Evolutionary conservation across 2,113 vertebrate genomes (phyloP).

Genomic region (Indicator maculatus): DNA sequence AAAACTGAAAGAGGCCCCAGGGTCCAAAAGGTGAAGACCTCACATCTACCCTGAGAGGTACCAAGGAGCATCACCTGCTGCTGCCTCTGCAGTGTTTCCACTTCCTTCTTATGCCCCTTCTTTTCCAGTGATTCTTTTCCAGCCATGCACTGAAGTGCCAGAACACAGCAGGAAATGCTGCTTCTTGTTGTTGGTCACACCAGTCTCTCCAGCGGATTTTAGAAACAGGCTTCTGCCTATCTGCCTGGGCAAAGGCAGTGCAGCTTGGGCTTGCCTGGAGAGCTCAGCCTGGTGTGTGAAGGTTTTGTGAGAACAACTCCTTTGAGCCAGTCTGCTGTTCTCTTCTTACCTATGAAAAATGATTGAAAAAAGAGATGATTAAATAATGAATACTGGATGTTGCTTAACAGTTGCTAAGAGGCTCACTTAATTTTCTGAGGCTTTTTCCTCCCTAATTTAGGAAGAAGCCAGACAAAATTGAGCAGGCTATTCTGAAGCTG

Average conservation of each 20-base stretch:
- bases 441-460: not conserved
- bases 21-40: not conserved
- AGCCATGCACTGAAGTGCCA: not conserved
- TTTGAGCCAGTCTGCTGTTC: not conserved
- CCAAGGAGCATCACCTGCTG: accelerated
- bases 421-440: conserved; percentile 15
- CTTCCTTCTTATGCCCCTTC: not conserved
- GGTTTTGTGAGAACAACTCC: not conserved
- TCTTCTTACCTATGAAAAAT: not conserved
- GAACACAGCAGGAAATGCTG: not conserved
- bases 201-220: not conserved
- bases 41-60: not conserved
- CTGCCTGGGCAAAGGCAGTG: not conserved
- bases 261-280: not conserved
- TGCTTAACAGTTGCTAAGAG: conserved; percentile 33
- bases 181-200: not conserved
- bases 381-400: conserved; percentile 47
- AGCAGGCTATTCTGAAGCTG: conserved; percentile 6
- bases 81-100: not conserved
- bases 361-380: not conserved
- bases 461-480: conserved; percentile 43
- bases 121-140: not conserved
- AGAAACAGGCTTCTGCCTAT: not conserved
- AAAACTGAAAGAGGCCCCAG: not conserved
- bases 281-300: not conserved